Base-by-base conservation (phyloP, 2,888 invertebrate species). In the Galerucella calmariensis region DNA sequence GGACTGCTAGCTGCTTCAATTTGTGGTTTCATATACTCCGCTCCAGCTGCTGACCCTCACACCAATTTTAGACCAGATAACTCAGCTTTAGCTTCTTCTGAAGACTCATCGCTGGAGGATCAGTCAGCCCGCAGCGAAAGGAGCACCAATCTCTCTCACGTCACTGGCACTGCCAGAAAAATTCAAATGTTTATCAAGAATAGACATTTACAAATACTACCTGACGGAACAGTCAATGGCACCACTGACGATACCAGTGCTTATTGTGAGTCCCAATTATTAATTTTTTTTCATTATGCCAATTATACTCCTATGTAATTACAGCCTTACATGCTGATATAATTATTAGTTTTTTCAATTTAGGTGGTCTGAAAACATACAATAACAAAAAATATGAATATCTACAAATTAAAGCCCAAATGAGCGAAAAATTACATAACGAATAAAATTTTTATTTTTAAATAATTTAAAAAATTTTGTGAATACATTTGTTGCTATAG, bases 121-220 rank as follows among this genome's bases (percentile, higher is more conserved):
- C 83, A 84, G 61, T 83, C 85, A 77, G 85, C 88, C 75, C 86
- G 90, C 88, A 91, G 92, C 86, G 92, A 92, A 87, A 92, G 94
- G 88, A 92, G 95, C 85, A 93, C 94, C 84, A 94, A 94, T 89
- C 90, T 94, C 85, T 94, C 94, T 85, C 94, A 94, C 89, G 92
- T 94, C 86, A 93, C 93, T 83, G 94, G 94, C 87, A 92, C 93
- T 76, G 91, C 92, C 80, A 90, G 94, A 83, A 94, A 94, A 86
- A 94, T 95, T 85, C 94, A 94, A 89, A 91, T 95, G 91, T 94
- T 92, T 90, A 92, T 95, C 88, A 94, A 93, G 89, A 93, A 95
- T 89, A 91, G 93, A 83, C 93, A 94, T 87, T 91, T 95, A 81
- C 95, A 95, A 89, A 90, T 95, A 84, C 89, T 94, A 88, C 94